A percentile compares a stretch with the other conserved stretches of the same genome.
Conservation (phyloP, 1,140 invertebrate genomes). For the Pemphigus obesinymphae region DNA sequence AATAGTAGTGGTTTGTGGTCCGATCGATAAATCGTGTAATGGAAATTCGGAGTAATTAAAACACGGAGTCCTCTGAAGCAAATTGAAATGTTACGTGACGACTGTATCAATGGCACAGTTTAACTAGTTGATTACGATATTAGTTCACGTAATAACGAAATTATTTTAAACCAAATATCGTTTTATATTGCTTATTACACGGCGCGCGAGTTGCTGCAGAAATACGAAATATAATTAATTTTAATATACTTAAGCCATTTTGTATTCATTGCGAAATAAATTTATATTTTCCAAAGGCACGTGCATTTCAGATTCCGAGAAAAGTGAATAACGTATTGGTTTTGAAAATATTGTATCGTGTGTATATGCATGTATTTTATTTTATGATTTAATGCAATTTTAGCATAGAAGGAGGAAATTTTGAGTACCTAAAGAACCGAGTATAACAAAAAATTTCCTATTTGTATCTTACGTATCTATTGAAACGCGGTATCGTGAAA, state of each 20-base stretch:
- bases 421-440: too few species aligned
- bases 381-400: too few species aligned
- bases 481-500: too few species aligned
- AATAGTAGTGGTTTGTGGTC: too few species aligned
- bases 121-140: not conserved
- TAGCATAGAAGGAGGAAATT: too few species aligned
- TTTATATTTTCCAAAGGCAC: too few species aligned
- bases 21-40: not conserved
- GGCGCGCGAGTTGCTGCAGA: not conserved
- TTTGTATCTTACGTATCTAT: too few species aligned
- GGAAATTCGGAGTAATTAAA: conserved; percentile 5
- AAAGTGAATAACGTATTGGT: too few species aligned
- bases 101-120: conserved; percentile 2
- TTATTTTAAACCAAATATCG: not conserved
- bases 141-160: not conserved
- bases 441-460: too few species aligned
- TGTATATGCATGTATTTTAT: too few species aligned
- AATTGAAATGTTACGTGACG: conserved; percentile 27
- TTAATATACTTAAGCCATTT: not conserved
- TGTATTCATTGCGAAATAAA: not conserved
- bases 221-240: not conserved
- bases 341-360: too few species aligned
- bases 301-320: too few species aligned
- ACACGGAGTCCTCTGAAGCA: not conserved
- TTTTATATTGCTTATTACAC: not conserved